Conservation (phyloP, 2,888 invertebrate genomes). For the Stenoptilia bipunctidactyla region DNA sequence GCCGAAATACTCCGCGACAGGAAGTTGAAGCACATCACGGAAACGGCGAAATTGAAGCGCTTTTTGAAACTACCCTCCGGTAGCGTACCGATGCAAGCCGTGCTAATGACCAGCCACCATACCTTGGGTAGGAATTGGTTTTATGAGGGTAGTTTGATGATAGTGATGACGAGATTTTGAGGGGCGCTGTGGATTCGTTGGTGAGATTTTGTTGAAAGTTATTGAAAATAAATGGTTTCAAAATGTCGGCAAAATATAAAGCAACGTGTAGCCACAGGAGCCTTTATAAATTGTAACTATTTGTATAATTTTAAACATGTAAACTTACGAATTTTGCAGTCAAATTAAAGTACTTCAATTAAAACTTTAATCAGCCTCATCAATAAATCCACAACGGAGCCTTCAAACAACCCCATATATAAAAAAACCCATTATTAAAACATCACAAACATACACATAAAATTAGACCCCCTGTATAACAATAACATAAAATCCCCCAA, state of each 20-base stretch:
- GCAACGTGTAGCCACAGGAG: too few species aligned
- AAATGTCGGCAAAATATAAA: too few species aligned
- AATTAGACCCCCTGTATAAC: conserved; percentile 5
- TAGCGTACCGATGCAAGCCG: conserved; percentile 87
- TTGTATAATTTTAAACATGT: too few species aligned
- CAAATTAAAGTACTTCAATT: too few species aligned
- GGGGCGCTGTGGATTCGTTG: background rate
- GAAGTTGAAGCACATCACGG: conserved; percentile 92
- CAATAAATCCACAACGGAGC: background rate
- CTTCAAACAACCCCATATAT: background rate
- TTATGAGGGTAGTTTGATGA: conserved; percentile 27
- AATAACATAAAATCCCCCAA: too few species aligned
- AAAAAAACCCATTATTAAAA: background rate
- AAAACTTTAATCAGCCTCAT: background rate
- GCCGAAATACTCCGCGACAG: conserved; percentile 92
- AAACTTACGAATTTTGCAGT: too few species aligned
- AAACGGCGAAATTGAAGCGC: conserved; percentile 82
- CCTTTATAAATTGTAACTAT: too few species aligned
- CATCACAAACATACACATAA: background rate
- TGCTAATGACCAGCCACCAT: conserved; percentile 87
- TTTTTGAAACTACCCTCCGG: conserved; percentile 84
- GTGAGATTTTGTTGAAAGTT: too few species aligned
- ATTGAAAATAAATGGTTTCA: too few species aligned
- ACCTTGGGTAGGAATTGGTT: too few species aligned
- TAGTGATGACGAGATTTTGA: background rate